Percentiles rank a stretch among this genome's conserved stretches.
phyloP scores from a whole-genome alignment of 2,797 vertebrate species.

The Loris lydekkerianus region DNA sequence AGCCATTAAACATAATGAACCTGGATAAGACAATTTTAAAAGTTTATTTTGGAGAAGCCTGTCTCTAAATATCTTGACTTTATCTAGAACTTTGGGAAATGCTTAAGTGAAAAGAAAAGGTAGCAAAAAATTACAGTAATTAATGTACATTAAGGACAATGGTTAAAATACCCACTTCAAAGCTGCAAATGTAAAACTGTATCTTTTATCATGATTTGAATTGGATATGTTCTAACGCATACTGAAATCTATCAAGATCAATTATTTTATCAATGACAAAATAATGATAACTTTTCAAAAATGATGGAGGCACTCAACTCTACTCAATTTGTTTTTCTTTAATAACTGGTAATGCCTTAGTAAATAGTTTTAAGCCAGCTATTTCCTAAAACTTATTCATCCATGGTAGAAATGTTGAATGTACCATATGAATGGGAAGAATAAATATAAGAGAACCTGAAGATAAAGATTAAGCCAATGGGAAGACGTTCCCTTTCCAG shows the following conservation, averaged over 20 bases:
- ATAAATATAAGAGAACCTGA: not conserved
- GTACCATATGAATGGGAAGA: not conserved
- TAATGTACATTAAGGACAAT: conserved; percentile 73
- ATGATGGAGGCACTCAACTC: conserved; percentile 61
- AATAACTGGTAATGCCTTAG: conserved; percentile 52
- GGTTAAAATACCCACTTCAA: conserved; percentile 75
- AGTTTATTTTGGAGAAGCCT: conserved; percentile 36
- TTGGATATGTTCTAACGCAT: conserved; percentile 77
- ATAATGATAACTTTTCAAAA: conserved; percentile 82
- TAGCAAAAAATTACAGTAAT: conserved; percentile 73
- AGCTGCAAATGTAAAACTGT: conserved; percentile 68
- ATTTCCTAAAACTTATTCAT: conserved; percentile 8
- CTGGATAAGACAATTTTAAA: conserved; percentile 55
- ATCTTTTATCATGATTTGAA: conserved; percentile 69
- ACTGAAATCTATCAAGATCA: conserved; percentile 79
- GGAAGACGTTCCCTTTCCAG: conserved; percentile 32
- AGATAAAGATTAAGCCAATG: not conserved
- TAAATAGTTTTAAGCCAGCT: conserved; percentile 41
- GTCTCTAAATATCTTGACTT: conserved; percentile 57
- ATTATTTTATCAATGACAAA: conserved; percentile 84
- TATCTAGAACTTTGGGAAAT: conserved; percentile 69
- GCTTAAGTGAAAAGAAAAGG: conserved; percentile 59
- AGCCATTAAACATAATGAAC: conserved; percentile 33
- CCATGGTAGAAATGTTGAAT: conserved; percentile 2
- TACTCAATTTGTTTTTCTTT: conserved; percentile 30